These are phyloP conservation scores for Pocillopora damicornis DNA, from an alignment of 64 coral and sea anemone species.

Conservation along the genomic window DNA sequence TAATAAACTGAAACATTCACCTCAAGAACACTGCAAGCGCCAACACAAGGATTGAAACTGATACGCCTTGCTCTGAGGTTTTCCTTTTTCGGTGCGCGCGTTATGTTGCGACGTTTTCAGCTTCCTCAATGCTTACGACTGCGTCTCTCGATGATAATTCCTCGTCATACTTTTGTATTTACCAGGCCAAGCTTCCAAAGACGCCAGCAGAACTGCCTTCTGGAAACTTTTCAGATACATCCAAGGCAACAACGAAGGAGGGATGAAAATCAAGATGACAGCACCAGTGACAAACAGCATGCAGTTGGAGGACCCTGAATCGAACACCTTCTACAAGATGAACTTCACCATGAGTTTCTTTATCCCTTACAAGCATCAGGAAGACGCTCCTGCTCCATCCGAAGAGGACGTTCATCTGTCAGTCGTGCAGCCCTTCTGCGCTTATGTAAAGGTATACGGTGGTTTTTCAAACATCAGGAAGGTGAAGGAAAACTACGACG, in stretches of 20 bases:
- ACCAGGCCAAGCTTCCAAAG: conserved; percentile 32
- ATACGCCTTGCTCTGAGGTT: too few species aligned
- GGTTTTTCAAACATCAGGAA: conserved; percentile 44
- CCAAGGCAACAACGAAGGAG: conserved; percentile 46
- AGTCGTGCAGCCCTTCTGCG: conserved; percentile 39
- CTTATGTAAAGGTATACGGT: conserved; percentile 55
- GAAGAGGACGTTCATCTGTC: conserved; percentile 41
- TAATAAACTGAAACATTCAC: too few species aligned
- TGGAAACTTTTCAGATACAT: conserved; percentile 76
- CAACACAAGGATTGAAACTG: too few species aligned
- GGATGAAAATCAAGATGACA: conserved; percentile 75
- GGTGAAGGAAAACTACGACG: conserved; percentile 34
- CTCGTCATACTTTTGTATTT: background rate
- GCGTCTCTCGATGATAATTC: background rate
- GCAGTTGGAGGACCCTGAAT: conserved; percentile 24
- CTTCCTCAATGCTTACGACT: background rate
- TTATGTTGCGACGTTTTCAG: too few species aligned
- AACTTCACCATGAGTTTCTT: conserved; percentile 87
- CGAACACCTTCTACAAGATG: conserved; percentile 51
- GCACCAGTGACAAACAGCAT: conserved; percentile 75
- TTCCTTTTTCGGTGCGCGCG: too few species aligned
- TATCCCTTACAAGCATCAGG: conserved; percentile 66
- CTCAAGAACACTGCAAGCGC: too few species aligned
- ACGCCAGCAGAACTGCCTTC: conserved; percentile 43
- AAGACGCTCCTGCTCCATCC: conserved; percentile 47